Conservation (phyloP, 2,888 invertebrate species). For the Idaea biselata region DNA sequence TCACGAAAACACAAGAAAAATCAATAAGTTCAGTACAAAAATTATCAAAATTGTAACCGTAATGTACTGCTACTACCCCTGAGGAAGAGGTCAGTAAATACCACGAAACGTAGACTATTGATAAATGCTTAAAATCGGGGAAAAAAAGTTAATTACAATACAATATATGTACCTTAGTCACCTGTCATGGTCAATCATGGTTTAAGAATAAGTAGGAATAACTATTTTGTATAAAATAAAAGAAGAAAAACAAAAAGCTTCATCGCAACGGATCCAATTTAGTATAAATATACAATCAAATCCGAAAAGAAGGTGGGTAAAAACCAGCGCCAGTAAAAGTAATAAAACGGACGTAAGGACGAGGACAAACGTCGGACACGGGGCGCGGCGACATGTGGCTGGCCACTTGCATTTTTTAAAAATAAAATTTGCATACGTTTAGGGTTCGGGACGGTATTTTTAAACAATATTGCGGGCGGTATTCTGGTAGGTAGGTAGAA, state of each 20-base stretch:
- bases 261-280: constrained; percentile 34
- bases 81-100: too few relatives aligned
- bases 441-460: constrained; percentile 42
- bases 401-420: constrained; percentile 72
- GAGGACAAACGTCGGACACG: constrained; percentile 13
- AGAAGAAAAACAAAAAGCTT: background rate
- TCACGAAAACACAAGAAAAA: too few relatives aligned
- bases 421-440: constrained; percentile 77
- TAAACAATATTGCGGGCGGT: constrained; percentile 37
- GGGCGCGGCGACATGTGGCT: constrained; percentile 62
- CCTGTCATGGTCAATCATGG: too few relatives aligned
- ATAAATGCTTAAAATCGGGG: too few relatives aligned
- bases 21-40: too few relatives aligned
- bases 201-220: too few relatives aligned
- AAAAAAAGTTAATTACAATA: too few relatives aligned
- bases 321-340: constrained; percentile 47
- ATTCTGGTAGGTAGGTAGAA: constrained; percentile 12
- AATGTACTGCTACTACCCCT: too few relatives aligned
- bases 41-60: too few relatives aligned
- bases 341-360: constrained; percentile 39
- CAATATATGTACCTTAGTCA: too few relatives aligned
- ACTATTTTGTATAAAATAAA: too few relatives aligned
- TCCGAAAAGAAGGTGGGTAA: constrained; percentile 47
- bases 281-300: constrained; percentile 49
- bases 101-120: too few relatives aligned